Base-by-base conservation (phyloP, 2,113 vertebrate species). In the Pundamilia nyererei region DNA sequence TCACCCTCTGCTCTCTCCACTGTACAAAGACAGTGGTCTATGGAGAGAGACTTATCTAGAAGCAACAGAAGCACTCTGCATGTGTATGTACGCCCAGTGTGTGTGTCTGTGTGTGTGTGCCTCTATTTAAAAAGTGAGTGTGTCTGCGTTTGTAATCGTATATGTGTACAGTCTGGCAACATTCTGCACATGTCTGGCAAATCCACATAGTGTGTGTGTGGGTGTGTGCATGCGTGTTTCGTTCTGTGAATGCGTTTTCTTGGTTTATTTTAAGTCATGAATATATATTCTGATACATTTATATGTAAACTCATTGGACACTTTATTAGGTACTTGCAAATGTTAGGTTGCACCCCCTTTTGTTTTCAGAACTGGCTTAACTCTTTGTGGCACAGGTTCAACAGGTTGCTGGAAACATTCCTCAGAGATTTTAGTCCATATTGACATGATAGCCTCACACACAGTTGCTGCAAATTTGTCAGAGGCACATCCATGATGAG, bases 31-130 rank as follows among this genome's bases (percentile, higher is more conserved):
- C 92, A 83, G 87, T 83, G 89, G 89, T 89, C 91, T 88, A 5
- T 62, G 84, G 90, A 95, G 89, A 91, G 84, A 89, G 91, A 96
- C 92, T 96, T 93, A 96, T 95, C 95, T 93, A 82, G 84, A 81
- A 89, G 92, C 89, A 92, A 38, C 94, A 95, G 94, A 93, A 94
- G 89, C 85, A 24, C 65, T 82, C 83, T 79, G 90, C 26, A 6
- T 87, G 58, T 55, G 72, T 79, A 17, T 82, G 33, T 80, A 79
- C 49, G 75, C 75, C 12, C 29, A 47, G 79, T 42, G 79, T 87
- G 49, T 45, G 72, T 87, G 60, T 45, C 56, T 42, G 10, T 51
- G 75, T 35, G 65, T 84, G 54, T 45, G 79, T 29, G 17, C 54
- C 12, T 56, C 35, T 58, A 81, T 81, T 54, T 54, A 14, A 38